Evolutionary conservation across 2,888 invertebrate genomes (phyloP).

Genomic region (Drosophila aldrichi): DNA sequence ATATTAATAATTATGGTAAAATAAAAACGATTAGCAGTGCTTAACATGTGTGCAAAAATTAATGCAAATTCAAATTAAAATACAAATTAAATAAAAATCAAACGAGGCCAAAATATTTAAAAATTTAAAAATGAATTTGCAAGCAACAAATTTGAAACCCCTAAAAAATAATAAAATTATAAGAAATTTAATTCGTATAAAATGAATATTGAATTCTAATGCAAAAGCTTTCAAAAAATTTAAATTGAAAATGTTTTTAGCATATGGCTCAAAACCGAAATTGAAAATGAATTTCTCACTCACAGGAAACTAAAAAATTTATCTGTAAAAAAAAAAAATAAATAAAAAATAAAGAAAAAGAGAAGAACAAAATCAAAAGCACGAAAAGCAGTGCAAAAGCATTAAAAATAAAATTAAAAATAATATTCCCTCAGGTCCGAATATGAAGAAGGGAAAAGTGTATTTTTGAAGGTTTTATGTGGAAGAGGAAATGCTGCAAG

Average conservation of each 20-base stretch:
- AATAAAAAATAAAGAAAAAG: no score
- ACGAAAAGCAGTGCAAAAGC: slow-evolving; percentile 25
- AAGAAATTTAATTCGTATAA: neutral
- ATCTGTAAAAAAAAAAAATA: neutral
- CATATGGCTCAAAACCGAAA: neutral
- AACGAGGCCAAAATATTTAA: neutral
- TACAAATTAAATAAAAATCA: neutral
- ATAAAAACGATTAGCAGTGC: slow-evolving; percentile 21
- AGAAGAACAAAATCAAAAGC: neutral
- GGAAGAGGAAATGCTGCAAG: slow-evolving; percentile 54
- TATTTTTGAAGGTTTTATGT: slow-evolving; percentile 48
- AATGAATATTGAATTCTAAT: neutral
- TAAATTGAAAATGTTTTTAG: neutral
- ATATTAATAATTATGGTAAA: slow-evolving; percentile 2
- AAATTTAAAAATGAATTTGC: neutral
- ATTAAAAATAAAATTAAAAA: slow-evolving; percentile 18
- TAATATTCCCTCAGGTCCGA: slow-evolving; percentile 10
- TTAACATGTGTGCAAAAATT: slow-evolving; percentile 1
- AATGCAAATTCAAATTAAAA: neutral
- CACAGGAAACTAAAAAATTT: slow-evolving; percentile 5
- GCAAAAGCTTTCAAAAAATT: neutral
- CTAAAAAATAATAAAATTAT: neutral
- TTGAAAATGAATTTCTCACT: slow-evolving; percentile 9
- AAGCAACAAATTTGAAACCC: neutral
- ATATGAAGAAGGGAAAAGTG: slow-evolving; percentile 27